A percentile compares a stretch with the other conserved stretches of the same genome.
These are phyloP conservation scores for Paraplagusia blochii DNA, from an alignment of 2,113 vertebrate species.

Conservation along the genomic window DNA sequence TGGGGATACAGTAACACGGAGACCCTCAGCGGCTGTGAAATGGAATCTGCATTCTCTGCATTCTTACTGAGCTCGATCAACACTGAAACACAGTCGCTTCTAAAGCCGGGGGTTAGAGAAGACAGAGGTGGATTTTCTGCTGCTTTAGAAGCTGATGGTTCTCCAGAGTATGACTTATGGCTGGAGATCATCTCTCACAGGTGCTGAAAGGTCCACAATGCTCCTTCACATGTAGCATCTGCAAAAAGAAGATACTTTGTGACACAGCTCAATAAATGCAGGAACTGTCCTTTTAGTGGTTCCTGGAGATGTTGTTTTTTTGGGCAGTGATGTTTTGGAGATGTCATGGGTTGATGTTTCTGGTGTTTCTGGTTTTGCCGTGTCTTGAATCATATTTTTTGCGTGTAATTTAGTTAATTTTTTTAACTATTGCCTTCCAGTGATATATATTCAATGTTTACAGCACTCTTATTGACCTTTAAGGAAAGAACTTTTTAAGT, in stretches of 20 bases:
- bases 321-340: conserved; percentile 53
- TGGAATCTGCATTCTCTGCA: conserved; percentile 78
- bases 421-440: no score
- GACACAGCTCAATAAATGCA: conserved; percentile 64
- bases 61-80: conserved; percentile 76
- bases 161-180: conserved; percentile 70
- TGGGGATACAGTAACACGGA: conserved; percentile 71
- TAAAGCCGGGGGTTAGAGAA: conserved; percentile 67
- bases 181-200: conserved; percentile 72
- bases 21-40: conserved; percentile 75
- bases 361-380: conserved; percentile 30
- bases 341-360: conserved; percentile 31
- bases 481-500: not conserved
- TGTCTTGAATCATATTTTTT: conserved; percentile 21
- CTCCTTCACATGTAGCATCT: conserved; percentile 60
- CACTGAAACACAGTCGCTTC: conserved; percentile 68
- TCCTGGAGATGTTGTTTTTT: conserved; percentile 60
- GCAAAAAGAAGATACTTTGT: conserved; percentile 50
- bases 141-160: conserved; percentile 69
- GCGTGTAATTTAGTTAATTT: conserved; percentile 4
- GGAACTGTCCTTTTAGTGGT: conserved; percentile 53
- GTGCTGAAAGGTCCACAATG: conserved; percentile 67
- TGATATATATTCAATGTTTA: no score
- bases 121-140: conserved; percentile 73
- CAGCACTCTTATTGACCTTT: no score